phyloP scores from a whole-genome alignment of 2,113 vertebrate genomes.

The Gnathonemus echidnorhynchus region DNA sequence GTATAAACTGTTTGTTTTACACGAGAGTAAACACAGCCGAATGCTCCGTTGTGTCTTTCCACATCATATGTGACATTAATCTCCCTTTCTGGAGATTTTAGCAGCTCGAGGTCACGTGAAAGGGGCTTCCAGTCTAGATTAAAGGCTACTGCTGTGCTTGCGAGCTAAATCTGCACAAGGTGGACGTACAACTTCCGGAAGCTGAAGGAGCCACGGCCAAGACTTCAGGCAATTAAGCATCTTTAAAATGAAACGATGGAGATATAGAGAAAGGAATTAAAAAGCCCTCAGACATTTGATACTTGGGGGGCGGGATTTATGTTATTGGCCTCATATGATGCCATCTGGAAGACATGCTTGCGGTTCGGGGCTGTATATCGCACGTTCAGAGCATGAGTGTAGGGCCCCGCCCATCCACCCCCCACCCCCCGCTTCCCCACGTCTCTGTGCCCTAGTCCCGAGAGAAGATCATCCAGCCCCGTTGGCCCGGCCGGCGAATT shows the following conservation, averaged over 20 bases:
- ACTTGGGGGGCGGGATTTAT: constrained; percentile 14
- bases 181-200: neutral
- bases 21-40: neutral
- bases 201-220: neutral
- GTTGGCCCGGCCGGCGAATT: constrained; percentile 42
- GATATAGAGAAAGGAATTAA: neutral
- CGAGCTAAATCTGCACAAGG: neutral
- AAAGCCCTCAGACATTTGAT: constrained; percentile 16
- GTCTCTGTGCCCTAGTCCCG: constrained; percentile 23
- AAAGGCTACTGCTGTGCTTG: neutral
- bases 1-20: constrained; percentile 10
- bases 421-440: constrained; percentile 7
- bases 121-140: neutral
- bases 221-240: neutral
- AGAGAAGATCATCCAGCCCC: constrained; percentile 38
- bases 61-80: neutral
- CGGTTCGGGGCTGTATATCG: neutral
- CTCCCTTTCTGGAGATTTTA: neutral
- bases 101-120: neutral
- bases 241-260: neutral
- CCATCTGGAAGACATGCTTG: constrained; percentile 51
- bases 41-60: neutral
- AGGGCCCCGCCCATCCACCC: neutral
- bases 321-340: constrained; percentile 33
- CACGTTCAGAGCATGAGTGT: neutral